Evolutionary conservation across 1,140 invertebrate genomes (phyloP).

Genomic region (Hydropsyche tenuis): DNA sequence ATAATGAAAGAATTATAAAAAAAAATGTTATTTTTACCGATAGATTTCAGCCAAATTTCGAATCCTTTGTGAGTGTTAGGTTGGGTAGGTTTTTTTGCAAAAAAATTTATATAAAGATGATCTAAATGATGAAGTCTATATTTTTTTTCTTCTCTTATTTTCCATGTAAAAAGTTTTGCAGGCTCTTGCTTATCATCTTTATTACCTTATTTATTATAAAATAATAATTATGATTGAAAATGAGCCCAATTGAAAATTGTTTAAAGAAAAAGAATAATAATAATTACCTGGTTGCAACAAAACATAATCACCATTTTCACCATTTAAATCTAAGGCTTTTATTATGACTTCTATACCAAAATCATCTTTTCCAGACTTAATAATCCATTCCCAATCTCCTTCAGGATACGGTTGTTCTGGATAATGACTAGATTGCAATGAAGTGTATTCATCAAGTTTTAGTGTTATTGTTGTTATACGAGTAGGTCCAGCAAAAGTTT

Average conservation of each 20-base stretch:
- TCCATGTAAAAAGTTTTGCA: slow-evolving; percentile 29
- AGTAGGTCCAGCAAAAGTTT: too few species aligned
- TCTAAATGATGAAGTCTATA: slow-evolving; percentile 38
- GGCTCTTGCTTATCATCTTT: too few species aligned
- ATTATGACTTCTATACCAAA: slow-evolving; percentile 46
- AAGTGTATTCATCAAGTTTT: slow-evolving; percentile 13
- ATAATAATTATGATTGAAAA: too few species aligned
- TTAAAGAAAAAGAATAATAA: too few species aligned
- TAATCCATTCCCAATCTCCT: slow-evolving; percentile 22
- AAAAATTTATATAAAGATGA: slow-evolving; percentile 36
- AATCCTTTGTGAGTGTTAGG: slow-evolving; percentile 35
- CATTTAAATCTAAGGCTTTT: slow-evolving; percentile 36
- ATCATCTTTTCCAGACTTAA: slow-evolving; percentile 24
- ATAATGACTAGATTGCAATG: slow-evolving; percentile 28
- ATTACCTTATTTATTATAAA: too few species aligned
- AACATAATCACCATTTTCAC: slow-evolving; percentile 33
- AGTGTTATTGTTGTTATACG: too few species aligned
- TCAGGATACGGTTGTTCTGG: slow-evolving; percentile 38
- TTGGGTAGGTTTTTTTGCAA: not conserved
- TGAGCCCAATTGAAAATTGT: too few species aligned
- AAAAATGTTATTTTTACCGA: slow-evolving; percentile 36
- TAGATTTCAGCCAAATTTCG: slow-evolving; percentile 38
- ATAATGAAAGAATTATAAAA: not conserved
- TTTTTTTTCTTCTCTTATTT: slow-evolving; percentile 39
- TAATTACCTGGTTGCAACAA: slow-evolving; percentile 38